phyloP scores from a whole-genome alignment of 2,888 invertebrate species.

The Caenorhabditis panamensis region DNA sequence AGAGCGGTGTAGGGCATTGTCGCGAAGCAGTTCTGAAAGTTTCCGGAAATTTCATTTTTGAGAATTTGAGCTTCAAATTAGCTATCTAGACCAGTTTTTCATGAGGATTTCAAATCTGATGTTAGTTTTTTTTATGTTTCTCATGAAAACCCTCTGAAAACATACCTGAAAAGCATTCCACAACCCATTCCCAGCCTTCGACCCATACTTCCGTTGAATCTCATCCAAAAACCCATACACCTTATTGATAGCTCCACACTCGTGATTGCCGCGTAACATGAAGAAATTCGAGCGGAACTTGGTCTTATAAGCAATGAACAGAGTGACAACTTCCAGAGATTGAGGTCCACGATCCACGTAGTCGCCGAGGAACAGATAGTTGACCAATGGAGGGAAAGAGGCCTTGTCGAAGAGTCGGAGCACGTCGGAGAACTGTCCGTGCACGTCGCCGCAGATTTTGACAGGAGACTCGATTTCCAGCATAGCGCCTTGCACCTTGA shows the following conservation, averaged over 20 bases:
- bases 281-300: constrained; percentile 72
- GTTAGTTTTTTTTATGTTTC: too few species aligned
- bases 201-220: constrained; percentile 66
- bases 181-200: constrained; percentile 34
- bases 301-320: constrained; percentile 72
- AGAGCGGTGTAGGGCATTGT: constrained; percentile 71
- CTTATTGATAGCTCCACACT: constrained; percentile 65
- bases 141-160: too few species aligned
- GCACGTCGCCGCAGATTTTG: constrained; percentile 76
- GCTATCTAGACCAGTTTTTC: too few species aligned
- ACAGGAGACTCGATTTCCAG: constrained; percentile 74
- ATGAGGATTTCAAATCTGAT: too few species aligned
- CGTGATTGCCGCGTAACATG: constrained; percentile 74
- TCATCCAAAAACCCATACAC: constrained; percentile 74
- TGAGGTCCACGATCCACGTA: constrained; percentile 76
- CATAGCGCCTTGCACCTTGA: constrained; percentile 57
- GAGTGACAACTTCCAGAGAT: constrained; percentile 70
- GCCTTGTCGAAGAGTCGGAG: constrained; percentile 73
- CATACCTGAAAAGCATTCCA: constrained; percentile 73
- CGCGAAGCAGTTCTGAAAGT: constrained; percentile 67
- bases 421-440: constrained; percentile 75
- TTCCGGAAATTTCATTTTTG: too few species aligned
- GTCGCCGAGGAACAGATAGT: constrained; percentile 77
- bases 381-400: constrained; percentile 72
- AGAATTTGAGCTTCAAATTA: too few species aligned